A percentile compares a stretch with the other conserved stretches of the same genome.
Evolutionary conservation across 2,113 vertebrate genomes (phyloP).

Genomic region (Azemiops feae): DNA sequence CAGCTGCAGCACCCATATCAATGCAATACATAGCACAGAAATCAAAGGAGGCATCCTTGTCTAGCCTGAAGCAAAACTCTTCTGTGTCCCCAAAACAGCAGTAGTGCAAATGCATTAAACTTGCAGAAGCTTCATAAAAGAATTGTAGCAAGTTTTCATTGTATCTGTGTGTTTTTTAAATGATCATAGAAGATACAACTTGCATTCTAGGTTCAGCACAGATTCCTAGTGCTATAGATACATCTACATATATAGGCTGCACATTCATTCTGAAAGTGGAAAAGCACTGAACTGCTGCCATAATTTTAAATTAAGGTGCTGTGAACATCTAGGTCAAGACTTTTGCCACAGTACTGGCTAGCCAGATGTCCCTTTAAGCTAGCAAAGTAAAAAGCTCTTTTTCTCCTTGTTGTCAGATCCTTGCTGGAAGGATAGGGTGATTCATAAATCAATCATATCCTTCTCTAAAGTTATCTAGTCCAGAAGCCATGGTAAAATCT

Average conservation of each 20-base stretch:
- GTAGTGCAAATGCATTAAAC: background rate
- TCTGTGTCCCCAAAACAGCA: constrained; percentile 11
- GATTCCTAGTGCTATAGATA: background rate
- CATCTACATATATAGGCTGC: background rate
- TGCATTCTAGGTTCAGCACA: background rate
- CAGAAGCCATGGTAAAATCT: background rate
- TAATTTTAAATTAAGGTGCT: background rate
- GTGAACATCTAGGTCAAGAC: background rate
- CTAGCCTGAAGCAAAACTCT: constrained; percentile 14
- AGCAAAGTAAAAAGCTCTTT: background rate
- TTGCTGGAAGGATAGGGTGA: background rate
- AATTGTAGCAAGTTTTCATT: constrained; percentile 5
- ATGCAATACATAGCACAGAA: constrained; percentile 24
- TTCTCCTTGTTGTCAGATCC: background rate
- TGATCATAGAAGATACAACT: background rate
- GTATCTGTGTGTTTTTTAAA: background rate
- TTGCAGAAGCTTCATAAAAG: constrained; percentile 26
- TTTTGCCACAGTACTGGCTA: background rate
- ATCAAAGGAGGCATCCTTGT: constrained; percentile 33
- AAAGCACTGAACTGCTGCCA: background rate
- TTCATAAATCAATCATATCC: background rate
- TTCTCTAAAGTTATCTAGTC: background rate
- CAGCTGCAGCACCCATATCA: background rate
- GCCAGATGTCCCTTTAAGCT: background rate
- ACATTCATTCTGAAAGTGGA: background rate